These are phyloP conservation scores for Ormyrus labotus DNA, from an alignment of 2,888 invertebrate species.

Conservation along the genomic window DNA sequence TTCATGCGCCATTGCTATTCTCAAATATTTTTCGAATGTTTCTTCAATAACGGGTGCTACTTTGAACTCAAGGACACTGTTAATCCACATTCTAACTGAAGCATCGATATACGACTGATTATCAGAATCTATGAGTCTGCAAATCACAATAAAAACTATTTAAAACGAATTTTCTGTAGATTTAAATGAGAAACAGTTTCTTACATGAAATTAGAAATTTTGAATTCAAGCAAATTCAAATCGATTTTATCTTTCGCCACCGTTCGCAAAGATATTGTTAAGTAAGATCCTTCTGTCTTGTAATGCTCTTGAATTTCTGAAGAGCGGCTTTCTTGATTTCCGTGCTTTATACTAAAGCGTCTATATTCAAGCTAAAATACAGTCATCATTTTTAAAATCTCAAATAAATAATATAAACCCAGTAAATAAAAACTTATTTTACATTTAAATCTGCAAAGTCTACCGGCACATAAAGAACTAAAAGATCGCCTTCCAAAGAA, in stretches of 20 bases:
- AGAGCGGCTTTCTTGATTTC: constrained; percentile 6
- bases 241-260: neutral
- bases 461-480: constrained; percentile 36
- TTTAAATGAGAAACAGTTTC: neutral
- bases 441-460: constrained; percentile 50
- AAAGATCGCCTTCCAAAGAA: constrained; percentile 31
- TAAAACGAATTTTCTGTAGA: neutral
- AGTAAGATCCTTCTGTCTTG: constrained; percentile 46
- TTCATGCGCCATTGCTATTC: constrained; percentile 16
- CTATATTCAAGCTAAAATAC: constrained; percentile 26
- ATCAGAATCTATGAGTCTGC: constrained; percentile 42
- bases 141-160: neutral
- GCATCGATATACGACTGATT: constrained; percentile 29
- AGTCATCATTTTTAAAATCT: neutral
- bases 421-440: neutral
- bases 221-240: constrained; percentile 43
- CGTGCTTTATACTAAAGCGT: constrained; percentile 20
- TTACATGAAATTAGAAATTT: constrained; percentile 42
- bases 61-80: constrained; percentile 40
- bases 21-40: constrained; percentile 42
- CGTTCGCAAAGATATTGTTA: constrained; percentile 11
- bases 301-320: constrained; percentile 39
- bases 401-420: neutral
- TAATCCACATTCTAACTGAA: constrained; percentile 35
- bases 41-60: constrained; percentile 39